Base-by-base conservation (phyloP, 2,888 invertebrate genomes). In the Xestia sexstrigata region DNA sequence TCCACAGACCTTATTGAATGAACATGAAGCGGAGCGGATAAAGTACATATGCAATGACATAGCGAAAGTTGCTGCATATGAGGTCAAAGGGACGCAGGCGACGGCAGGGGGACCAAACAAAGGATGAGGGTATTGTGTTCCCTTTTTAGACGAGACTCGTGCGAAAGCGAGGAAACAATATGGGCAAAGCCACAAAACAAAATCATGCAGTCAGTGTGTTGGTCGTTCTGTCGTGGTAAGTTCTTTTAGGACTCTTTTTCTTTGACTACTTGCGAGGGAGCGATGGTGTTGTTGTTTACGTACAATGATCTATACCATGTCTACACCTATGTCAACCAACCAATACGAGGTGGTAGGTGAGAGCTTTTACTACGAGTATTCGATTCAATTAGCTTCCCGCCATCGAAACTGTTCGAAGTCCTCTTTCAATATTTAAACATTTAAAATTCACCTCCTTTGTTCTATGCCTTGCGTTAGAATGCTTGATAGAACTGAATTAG, bases 51-150 rank as follows among this genome's bases (percentile, higher is more conserved):
- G 80, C 74, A 79, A 49, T 70, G 67, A 79, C 63, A 77, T 67
- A 81, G 66, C 79, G 42, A 82, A 79, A 74, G 65, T 76, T 66
- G 66, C 58, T 70, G 82, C 74, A 82, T 87, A 82, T 76, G 74
- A 80, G 84, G 82, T 79, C 84, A 76, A 84, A 82, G 74, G 73
- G 79, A 81, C 77, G 79, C 63, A 72, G 78, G 78, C 67, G 78
- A 81, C 75, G 79, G 55, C 65, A 70, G 74, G 85, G 86, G 78
- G 79, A 76, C 60, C 65, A 78, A 85, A 87, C 87, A 87, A 87
- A 85, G 88, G 75, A 82, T 76, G 75, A 74, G 69, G 77, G 74
- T 84, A 86, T 87, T 86, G 82, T 87, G 78, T 88, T 87, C 79
- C 84, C 75, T 84, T 84, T 83, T 84, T 84, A 84, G 73, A 70